Evolutionary conservation across 2,888 invertebrate genomes (phyloP), one percentile per base, ranked within the genome.

Genomic region (Tanytarsus gracilentus): DNA sequence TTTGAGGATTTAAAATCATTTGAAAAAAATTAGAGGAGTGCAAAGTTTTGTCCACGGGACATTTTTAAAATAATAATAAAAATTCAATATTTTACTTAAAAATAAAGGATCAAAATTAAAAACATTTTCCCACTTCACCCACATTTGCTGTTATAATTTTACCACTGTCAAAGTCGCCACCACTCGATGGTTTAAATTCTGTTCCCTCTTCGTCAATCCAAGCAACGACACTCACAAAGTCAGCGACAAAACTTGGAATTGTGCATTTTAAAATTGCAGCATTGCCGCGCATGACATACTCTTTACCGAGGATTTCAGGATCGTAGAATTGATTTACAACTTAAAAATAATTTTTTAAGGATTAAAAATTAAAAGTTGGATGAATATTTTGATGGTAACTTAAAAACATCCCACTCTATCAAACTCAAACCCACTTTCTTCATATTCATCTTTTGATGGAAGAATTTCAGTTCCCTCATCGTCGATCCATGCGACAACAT

Each of bases 251-350:
- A 64, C 88, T 88, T 26, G 92, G 91, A 68, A 92, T 90, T 69
- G 87, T 89, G 76, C 91, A 92, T 74, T 90, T 90, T 49, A 92
- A 76, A 61, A 91, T 86, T 9, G 90, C 91, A 27, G 89, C 85
- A 71, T 92, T 92, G 56, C 91, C 90, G 66, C 85, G 81, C 67
- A 92, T 91, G 39, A 91, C 89, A 75, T 91, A 90, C 72, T 91
- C 91, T 66, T 83, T 83, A 64, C 90, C 89, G 65, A 90, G 88
- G 66, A 87, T 86, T 76, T 91, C 90, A 40, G 88, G 86, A 74
- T 90, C 88, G 73, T 90, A 92, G 72, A 85, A 87, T 75, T 92
- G 90, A 70, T 87, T 86, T 62, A 92, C 90, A 72, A 91, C 91
- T 92, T 80, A 16, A 39, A 75, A 61, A 62, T 26, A 9, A 18